Evolutionary conservation across 1,140 invertebrate species (phyloP).

Genomic region (Plutomurus gul): DNA sequence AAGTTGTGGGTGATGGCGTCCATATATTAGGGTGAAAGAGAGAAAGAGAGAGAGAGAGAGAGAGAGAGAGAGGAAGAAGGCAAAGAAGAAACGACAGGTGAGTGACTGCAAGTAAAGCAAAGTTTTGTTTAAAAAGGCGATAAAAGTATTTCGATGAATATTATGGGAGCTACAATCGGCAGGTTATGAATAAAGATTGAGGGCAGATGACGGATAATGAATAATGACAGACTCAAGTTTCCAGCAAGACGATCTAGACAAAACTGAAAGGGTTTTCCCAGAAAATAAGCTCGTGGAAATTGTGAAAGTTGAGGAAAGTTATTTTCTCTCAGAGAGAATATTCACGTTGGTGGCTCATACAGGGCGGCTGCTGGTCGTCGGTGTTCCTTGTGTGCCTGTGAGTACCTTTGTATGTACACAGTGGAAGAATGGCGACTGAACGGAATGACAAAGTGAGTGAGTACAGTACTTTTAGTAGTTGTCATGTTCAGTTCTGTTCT

Average conservation of each 20-base stretch:
- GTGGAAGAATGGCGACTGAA: too few relatives aligned
- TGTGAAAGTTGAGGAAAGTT: background rate
- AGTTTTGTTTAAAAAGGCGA: background rate
- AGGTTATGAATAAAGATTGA: background rate
- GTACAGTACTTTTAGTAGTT: background rate
- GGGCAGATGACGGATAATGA: background rate
- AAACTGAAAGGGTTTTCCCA: background rate
- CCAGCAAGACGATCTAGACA: too few relatives aligned
- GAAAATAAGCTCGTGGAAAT: slow-evolving; percentile 1
- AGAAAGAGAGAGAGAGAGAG: background rate
- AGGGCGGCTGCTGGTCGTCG: too few relatives aligned
- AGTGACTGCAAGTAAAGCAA: background rate
- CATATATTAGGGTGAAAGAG: background rate
- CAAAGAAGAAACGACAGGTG: background rate
- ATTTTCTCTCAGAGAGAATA: slow-evolving; percentile 6
- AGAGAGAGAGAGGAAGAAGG: background rate
- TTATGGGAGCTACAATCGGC: background rate
- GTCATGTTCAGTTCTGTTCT: slow-evolving; percentile 6
- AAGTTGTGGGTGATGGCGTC: too few relatives aligned
- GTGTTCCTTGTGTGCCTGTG: too few relatives aligned
- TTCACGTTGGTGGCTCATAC: too few relatives aligned
- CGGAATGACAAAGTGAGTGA: background rate
- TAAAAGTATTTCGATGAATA: background rate
- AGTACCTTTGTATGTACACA: too few relatives aligned
- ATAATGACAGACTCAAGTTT: background rate